Conservation (phyloP, 2,113 vertebrate species). For the Sterna hirundo region DNA sequence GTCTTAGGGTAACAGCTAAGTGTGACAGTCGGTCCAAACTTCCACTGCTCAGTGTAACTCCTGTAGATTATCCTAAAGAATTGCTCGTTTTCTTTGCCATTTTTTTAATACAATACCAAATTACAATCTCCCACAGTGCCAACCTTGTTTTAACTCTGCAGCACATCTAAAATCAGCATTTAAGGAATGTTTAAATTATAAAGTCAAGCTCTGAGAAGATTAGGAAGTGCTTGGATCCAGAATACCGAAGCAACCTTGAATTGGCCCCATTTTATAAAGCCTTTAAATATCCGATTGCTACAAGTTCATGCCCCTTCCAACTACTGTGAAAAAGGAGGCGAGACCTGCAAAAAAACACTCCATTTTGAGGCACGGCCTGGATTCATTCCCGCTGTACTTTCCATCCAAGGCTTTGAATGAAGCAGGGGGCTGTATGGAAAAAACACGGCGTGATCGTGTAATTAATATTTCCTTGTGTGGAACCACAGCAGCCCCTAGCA, state of each 20-base stretch:
- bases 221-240: conserved; percentile 30
- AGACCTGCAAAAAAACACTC: conserved; percentile 21
- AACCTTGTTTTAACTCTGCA: neutral
- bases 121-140: neutral
- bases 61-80: neutral
- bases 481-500: neutral
- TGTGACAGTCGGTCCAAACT: neutral
- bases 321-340: conserved; percentile 33
- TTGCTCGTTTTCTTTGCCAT: neutral
- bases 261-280: conserved; percentile 7
- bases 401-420: conserved; percentile 7
- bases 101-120: neutral
- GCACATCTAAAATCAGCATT: neutral
- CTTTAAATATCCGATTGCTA: conserved; percentile 32
- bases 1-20: neutral
- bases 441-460: neutral
- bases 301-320: conserved; percentile 62
- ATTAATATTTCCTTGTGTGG: conserved; percentile 1
- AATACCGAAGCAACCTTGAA: conserved; percentile 20
- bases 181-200: neutral
- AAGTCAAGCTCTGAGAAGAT: conserved; percentile 24
- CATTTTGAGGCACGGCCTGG: conserved; percentile 20
- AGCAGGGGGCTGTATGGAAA: neutral
- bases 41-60: neutral
- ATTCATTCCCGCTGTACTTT: neutral